phyloP scores from a whole-genome alignment of 2,113 vertebrate genomes.

The Heterotis niloticus region DNA sequence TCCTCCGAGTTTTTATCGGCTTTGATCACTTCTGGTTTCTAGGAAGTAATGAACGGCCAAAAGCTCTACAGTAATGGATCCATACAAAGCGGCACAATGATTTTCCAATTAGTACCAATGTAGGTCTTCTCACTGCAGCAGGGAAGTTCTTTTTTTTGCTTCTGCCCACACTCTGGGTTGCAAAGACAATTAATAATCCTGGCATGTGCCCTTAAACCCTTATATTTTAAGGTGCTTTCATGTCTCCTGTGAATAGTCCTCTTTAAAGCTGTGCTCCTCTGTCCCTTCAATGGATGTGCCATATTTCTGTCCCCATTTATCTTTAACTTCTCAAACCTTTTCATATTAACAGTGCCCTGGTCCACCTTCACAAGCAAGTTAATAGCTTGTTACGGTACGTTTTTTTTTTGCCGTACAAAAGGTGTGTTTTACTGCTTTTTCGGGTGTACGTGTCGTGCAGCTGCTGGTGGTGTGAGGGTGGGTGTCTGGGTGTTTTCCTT shows the following conservation, averaged over 20 bases:
- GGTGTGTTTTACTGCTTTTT: too few species aligned
- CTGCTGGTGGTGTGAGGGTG: too few species aligned
- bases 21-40: conserved; percentile 13
- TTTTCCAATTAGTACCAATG: conserved; percentile 9
- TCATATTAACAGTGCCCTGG: too few species aligned
- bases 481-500: too few species aligned
- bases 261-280: too few species aligned
- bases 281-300: not conserved
- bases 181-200: not conserved
- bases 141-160: not conserved
- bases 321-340: too few species aligned
- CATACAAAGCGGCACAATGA: not conserved
- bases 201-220: not conserved
- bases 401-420: too few species aligned
- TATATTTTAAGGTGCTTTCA: not conserved
- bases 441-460: too few species aligned
- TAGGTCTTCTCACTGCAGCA: not conserved
- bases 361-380: too few species aligned
- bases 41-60: conserved; percentile 22
- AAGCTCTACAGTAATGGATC: not conserved
- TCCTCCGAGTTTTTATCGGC: not conserved
- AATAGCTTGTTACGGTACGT: too few species aligned
- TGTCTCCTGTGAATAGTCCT: not conserved
- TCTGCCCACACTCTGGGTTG: not conserved
- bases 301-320: not conserved